A percentile compares a stretch with the other conserved stretches of the same genome.
These are phyloP conservation scores for Stomorhina lunata DNA, from an alignment of 2,888 invertebrate species.

Conservation along the genomic window DNA sequence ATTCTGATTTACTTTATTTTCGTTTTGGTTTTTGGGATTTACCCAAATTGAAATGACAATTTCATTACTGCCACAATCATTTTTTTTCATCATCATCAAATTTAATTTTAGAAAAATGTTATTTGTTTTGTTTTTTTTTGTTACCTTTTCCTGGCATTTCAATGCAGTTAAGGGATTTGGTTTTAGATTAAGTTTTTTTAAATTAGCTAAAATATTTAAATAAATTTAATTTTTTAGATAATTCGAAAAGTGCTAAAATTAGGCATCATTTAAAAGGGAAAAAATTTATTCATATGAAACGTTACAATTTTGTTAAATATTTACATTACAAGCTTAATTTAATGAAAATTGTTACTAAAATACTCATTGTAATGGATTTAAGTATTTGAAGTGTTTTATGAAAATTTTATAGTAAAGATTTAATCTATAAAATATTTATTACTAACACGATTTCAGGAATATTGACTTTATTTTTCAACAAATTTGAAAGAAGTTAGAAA, in stretches of 20 bases:
- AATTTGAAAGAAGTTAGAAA: too few relatives aligned
- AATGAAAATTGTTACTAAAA: too few relatives aligned
- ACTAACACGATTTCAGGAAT: slow-evolving; percentile 54
- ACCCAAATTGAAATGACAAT: slow-evolving; percentile 65
- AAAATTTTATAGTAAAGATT: slow-evolving; percentile 36
- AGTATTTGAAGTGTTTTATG: slow-evolving; percentile 10
- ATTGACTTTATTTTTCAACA: slow-evolving; percentile 24
- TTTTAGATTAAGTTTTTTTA: too few relatives aligned
- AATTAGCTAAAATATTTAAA: too few relatives aligned
- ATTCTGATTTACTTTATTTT: slow-evolving; percentile 46
- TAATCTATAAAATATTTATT: slow-evolving; percentile 55
- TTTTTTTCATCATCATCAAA: slow-evolving; percentile 40
- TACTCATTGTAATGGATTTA: slow-evolving; percentile 11
- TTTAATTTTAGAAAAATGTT: slow-evolving; percentile 58
- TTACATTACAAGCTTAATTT: neutral
- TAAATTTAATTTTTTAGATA: too few relatives aligned
- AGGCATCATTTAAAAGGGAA: too few relatives aligned
- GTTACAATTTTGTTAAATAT: too few relatives aligned
- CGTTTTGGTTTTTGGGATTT: slow-evolving; percentile 61
- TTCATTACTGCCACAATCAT: slow-evolving; percentile 63
- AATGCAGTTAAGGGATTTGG: too few relatives aligned
- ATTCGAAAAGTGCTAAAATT: too few relatives aligned
- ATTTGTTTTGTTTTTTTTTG: slow-evolving; percentile 2
- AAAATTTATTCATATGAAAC: too few relatives aligned
- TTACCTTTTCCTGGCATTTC: neutral